Conservation (phyloP, 1,140 invertebrate species). For the Nebria ingens region DNA sequence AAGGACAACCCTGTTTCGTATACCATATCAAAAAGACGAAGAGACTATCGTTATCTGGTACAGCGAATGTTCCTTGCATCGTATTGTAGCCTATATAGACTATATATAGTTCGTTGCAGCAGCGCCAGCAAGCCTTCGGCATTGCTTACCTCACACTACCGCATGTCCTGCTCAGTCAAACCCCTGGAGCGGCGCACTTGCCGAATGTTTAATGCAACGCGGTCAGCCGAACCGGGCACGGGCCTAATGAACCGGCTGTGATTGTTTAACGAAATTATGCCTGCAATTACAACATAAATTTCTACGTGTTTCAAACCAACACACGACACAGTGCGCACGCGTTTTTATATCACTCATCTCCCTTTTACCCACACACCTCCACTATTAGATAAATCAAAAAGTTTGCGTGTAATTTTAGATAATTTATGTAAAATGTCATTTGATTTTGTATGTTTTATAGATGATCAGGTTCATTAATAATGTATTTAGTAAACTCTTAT, state of each 20-base stretch:
- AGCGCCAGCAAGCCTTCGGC: no score
- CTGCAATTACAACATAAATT: not conserved
- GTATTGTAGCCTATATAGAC: no score
- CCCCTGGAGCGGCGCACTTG: no score
- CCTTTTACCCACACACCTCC: no score
- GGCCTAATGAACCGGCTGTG: not conserved
- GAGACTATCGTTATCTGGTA: no score
- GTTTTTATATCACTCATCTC: not conserved
- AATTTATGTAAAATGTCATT: not conserved
- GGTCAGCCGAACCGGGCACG: not conserved
- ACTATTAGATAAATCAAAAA: constrained; percentile 1
- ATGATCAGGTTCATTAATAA: not conserved
- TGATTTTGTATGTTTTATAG: not conserved
- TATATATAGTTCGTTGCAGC: no score
- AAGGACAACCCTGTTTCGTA: no score
- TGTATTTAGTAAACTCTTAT: not conserved
- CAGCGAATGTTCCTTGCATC: no score
- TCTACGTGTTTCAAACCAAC: not conserved
- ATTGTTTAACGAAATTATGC: not conserved
- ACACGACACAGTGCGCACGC: no score
- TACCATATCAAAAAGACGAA: no score
- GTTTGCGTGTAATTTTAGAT: not conserved
- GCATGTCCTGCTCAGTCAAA: no score
- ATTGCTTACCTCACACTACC: no score
- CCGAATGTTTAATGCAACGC: not conserved